Base-by-base conservation (phyloP, 2,888 invertebrate species). In the Chirona hameri region DNA sequence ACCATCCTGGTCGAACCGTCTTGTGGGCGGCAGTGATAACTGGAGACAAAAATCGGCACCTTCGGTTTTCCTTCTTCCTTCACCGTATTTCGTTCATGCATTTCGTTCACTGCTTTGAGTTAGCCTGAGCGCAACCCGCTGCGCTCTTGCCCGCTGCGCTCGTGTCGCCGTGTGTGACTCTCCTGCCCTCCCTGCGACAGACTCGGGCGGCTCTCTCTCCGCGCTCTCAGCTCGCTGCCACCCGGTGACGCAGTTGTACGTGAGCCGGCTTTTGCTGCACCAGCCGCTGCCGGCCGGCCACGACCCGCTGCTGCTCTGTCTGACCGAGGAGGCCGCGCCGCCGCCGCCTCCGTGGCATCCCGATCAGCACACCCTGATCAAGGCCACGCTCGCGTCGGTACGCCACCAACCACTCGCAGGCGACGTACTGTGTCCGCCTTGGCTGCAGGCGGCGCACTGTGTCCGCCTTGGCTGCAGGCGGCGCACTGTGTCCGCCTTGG, bases 331-430 rank as follows among this genome's bases (percentile, higher is more conserved):
- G 10, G 10, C 39, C 5, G 46, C 76, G 18, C 18, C 46, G 10
- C n/a, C n/a, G n/a, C n/a, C n/a, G 39, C 39, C 39, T n/a, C 5
- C 31, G 21, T 76, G 76, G 76, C 46, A 15, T 5, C 24, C 24
- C 24, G 76, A 4, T 21, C 21, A 76, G 21, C 27, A 76, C 46
- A 46, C 24, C 10, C 76, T 76, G 9, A 39, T 76, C 76, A 76
- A 76, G 46, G 76, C 76, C 76, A 76, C 76, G 18, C 76, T 76
- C 7, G 76, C 76, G 1, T 76, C 76, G 46, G 76, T 76, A 76
- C 39, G 76, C 0, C 39, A 39, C 2, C 39, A 39, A 2, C 7
- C 39, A n/a, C n/a, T n/a, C n/a, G n/a, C n/a, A n/a, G n/a, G 39
- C 39, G 39, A 7, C 39, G 39, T 7, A 39, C 39, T 39, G 39